These are phyloP conservation scores for Archips crataeganus DNA, from an alignment of 2,888 invertebrate species.

Conservation along the genomic window DNA sequence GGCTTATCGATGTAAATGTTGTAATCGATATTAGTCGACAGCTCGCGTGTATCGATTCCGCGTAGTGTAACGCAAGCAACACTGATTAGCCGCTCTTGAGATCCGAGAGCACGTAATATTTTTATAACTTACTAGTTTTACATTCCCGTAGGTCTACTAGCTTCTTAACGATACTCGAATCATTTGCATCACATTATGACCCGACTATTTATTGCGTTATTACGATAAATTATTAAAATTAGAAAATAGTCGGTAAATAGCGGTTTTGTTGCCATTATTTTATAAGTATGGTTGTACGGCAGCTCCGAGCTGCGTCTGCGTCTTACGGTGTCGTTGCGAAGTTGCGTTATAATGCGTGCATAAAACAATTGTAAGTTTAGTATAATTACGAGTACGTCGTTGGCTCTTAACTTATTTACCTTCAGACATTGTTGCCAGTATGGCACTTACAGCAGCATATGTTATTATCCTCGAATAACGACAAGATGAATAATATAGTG, in stretches of 20 bases:
- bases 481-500: conserved; percentile 39
- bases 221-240: conserved; percentile 73
- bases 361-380: conserved; percentile 36
- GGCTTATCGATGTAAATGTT: conserved; percentile 70
- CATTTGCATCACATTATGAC: conserved; percentile 75
- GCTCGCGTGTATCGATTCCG: conserved; percentile 72
- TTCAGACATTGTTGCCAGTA: conserved; percentile 20
- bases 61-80: conserved; percentile 71
- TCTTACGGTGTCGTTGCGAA: conserved; percentile 34
- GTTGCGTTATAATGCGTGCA: conserved; percentile 23
- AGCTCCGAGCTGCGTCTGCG: conserved; percentile 51
- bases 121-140: conserved; percentile 60
- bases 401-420: conserved; percentile 30
- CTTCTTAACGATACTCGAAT: conserved; percentile 62
- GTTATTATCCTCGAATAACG: conserved; percentile 39
- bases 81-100: conserved; percentile 70
- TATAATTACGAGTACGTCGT: conserved; percentile 24
- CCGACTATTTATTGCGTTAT: conserved; percentile 69
- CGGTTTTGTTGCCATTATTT: conserved; percentile 63
- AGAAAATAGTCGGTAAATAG: conserved; percentile 68
- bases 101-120: conserved; percentile 61
- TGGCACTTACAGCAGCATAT: conserved; percentile 18
- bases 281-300: conserved; percentile 53
- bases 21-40: conserved; percentile 76
- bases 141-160: conserved; percentile 54